Percentiles rank a stretch among this genome's conserved stretches.
phyloP scores from a whole-genome alignment of 2,888 invertebrate genomes.

The Leptopilina drosophilae region DNA sequence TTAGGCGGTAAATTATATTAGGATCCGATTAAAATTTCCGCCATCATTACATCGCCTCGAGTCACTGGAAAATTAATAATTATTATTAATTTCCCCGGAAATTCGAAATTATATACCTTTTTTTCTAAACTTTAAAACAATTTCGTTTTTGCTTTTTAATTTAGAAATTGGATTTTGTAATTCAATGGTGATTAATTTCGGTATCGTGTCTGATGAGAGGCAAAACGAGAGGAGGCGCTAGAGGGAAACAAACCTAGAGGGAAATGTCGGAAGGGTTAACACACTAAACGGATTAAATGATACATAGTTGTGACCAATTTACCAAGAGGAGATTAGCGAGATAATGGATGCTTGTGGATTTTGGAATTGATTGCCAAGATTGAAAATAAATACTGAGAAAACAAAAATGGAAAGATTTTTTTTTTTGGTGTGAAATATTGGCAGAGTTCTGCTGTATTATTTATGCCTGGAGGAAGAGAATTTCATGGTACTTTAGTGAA shows the following conservation, averaged over 20 bases:
- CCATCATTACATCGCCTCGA: not conserved
- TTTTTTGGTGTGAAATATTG: no score
- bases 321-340: slow-evolving; percentile 18
- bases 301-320: slow-evolving; percentile 7
- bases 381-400: no score
- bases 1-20: slow-evolving; percentile 61
- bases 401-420: no score
- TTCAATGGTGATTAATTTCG: slow-evolving; percentile 66
- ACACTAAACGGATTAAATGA: slow-evolving; percentile 13
- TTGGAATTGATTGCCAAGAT: not conserved
- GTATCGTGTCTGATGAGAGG: slow-evolving; percentile 64
- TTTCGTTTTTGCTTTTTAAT: no score
- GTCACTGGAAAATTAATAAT: no score
- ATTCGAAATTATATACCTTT: no score
- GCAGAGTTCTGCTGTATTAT: no score
- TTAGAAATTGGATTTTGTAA: slow-evolving; percentile 50
- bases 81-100: no score
- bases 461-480: no score
- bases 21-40: slow-evolving; percentile 43
- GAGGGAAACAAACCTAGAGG: slow-evolving; percentile 11
- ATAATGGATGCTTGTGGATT: slow-evolving; percentile 18
- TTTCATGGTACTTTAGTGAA: no score
- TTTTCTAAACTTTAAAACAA: no score
- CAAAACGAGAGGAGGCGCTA: slow-evolving; percentile 51
- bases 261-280: slow-evolving; percentile 35